These are phyloP conservation scores for Drosophila tsacasi DNA, from an alignment of 1,140 invertebrate genomes.

Conservation along the genomic window DNA sequence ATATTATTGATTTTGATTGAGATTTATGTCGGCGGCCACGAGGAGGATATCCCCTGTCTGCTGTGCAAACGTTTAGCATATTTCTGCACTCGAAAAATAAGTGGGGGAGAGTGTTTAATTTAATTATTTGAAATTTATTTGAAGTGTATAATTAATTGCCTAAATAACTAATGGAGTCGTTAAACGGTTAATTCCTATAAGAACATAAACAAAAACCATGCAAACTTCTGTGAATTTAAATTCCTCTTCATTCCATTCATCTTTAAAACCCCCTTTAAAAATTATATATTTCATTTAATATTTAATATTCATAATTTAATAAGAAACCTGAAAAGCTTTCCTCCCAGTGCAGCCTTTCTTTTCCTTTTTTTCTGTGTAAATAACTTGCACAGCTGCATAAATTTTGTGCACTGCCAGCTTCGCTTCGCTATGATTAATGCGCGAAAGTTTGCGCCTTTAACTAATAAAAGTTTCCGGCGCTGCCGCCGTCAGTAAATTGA, in stretches of 20 bases:
- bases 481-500: slow-evolving; percentile 48
- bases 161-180: background rate
- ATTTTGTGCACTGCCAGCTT: slow-evolving; percentile 51
- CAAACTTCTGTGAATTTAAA: too few relatives aligned
- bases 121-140: background rate
- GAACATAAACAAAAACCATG: too few relatives aligned
- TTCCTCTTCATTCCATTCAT: too few relatives aligned
- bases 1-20: slow-evolving; percentile 84
- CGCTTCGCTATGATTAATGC: slow-evolving; percentile 64
- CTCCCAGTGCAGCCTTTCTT: background rate
- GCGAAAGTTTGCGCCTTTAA: slow-evolving; percentile 68
- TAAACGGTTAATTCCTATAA: background rate
- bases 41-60: slow-evolving; percentile 8
- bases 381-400: slow-evolving; percentile 53
- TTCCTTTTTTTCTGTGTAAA: background rate
- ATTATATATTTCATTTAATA: background rate
- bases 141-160: too few relatives aligned
- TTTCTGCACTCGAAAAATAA: slow-evolving; percentile 37
- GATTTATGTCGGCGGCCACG: slow-evolving; percentile 62
- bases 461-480: slow-evolving; percentile 63
- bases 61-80: slow-evolving; percentile 67
- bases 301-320: background rate
- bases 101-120: background rate
- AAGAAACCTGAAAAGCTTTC: background rate
- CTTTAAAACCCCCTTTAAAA: background rate